These are phyloP conservation scores for Mormyrops attenuatus DNA, from an alignment of 2,797 vertebrate genomes.

Conservation along the genomic window DNA sequence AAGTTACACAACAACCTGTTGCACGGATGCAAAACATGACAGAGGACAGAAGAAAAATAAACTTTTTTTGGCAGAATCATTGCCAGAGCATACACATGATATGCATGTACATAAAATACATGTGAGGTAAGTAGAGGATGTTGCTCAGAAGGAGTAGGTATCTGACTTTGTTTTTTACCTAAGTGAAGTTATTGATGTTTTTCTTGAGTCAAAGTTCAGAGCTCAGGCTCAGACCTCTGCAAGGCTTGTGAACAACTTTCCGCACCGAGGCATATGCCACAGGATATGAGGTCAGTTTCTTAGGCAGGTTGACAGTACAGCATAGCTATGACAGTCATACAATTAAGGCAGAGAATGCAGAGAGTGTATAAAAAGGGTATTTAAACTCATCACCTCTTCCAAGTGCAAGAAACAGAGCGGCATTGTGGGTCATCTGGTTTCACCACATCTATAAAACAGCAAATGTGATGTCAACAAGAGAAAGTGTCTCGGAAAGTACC, in stretches of 20 bases:
- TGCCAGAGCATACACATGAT: not conserved
- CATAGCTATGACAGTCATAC: not conserved
- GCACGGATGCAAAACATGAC: not conserved
- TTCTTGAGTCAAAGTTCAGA: slow-evolving; percentile 37
- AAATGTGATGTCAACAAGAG: slow-evolving; percentile 38
- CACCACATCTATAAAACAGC: not conserved
- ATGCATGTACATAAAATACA: not conserved
- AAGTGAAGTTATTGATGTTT: not conserved
- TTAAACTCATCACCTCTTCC: slow-evolving; percentile 51
- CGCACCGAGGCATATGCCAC: slow-evolving; percentile 45
- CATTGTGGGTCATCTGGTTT: not conserved
- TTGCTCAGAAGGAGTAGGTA: not conserved
- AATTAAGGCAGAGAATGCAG: not conserved
- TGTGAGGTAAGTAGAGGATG: not conserved
- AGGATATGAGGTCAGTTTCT: slow-evolving; percentile 67
- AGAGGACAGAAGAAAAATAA: not conserved
- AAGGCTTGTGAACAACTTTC: slow-evolving; percentile 45
- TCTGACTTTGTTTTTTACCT: not conserved
- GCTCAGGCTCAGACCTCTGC: slow-evolving; percentile 55
- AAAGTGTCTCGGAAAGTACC: slow-evolving; percentile 63
- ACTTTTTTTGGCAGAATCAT: not conserved
- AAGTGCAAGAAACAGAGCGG: slow-evolving; percentile 43
- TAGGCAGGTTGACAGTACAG: slow-evolving; percentile 9
- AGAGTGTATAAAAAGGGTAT: slow-evolving; percentile 36
- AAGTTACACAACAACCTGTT: not conserved